Conservation (phyloP, 2,888 invertebrate genomes). For the Arctia plantaginis region DNA sequence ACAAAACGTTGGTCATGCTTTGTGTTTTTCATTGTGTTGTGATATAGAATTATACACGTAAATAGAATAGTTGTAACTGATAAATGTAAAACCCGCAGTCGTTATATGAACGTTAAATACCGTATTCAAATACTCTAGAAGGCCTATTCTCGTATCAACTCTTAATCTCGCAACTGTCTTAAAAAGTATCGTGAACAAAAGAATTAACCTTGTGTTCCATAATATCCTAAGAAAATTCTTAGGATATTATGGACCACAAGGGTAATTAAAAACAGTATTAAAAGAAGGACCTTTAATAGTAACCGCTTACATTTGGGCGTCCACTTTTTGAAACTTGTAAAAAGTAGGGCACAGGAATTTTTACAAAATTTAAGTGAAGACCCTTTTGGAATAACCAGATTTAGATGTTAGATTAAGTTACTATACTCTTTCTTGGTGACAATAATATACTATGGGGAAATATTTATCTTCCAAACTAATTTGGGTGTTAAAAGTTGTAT, state of each 20-base stretch:
- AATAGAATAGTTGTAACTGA: too few relatives aligned
- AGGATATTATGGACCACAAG: not conserved
- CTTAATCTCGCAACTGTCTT: too few relatives aligned
- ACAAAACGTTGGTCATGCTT: slow-evolving; percentile 12
- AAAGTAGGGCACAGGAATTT: not conserved
- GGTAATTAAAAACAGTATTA: not conserved
- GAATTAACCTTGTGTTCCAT: too few relatives aligned
- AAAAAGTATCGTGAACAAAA: too few relatives aligned
- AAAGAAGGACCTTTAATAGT: not conserved
- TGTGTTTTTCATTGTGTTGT: not conserved
- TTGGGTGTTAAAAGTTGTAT: not conserved
- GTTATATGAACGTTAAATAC: too few relatives aligned
- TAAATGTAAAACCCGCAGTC: too few relatives aligned
- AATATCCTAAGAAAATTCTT: too few relatives aligned
- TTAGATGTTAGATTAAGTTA: not conserved
- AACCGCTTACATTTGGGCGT: not conserved
- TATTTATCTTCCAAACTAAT: not conserved
- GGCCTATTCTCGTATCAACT: too few relatives aligned
- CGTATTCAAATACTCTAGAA: too few relatives aligned
- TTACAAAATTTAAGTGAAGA: not conserved
- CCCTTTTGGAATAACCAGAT: not conserved
- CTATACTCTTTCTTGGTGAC: not conserved
- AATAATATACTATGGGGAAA: not conserved
- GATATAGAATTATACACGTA: not conserved
- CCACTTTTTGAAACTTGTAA: not conserved